Evolutionary conservation across 1,140 invertebrate species (phyloP), one percentile per base, ranked within the genome.

Genomic region (Panagrolaimus sp.): DNA sequence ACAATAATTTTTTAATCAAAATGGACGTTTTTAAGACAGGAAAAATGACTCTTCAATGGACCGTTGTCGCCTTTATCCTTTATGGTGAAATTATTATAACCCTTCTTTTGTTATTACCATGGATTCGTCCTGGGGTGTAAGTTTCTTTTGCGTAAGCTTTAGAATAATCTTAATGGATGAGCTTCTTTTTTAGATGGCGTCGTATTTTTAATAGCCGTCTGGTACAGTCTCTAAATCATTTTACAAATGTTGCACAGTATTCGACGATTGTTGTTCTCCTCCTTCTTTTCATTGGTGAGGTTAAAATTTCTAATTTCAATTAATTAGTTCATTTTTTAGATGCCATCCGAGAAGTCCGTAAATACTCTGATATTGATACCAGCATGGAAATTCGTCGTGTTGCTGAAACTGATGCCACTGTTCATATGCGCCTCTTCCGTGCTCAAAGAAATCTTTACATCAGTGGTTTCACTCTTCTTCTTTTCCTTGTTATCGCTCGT

Each of bases 391-490:
- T 0, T 86, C 88, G 44, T 74, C 86, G 72, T 88, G 90, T 83
- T 83, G 87, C 68, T 89, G 91, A 94, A 81, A 88, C 90, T n/a
- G 92, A 95, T 85, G 90, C 95, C 89, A 91, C 95, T 82, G 83
- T 83, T 83, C 91, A 87, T 73, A 96, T 98, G 94, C 89, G 92
- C 68, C 84, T 98, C 43, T 98, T 98, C 85, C 87, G 96, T 68
- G 93, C 95, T 5, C 96, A 98, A 84, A 88, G 96, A n/a, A 98
- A 98, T 83, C 95, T 98, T 80, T 98, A 98, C 84, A 98, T 99
- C 75, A 93, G 93, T 63, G 95, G 96, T 12, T 97, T 97, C 84
- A 87, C 94, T 5, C 85, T 98, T 0, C 95, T 97, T 79, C 84
- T 98, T 14, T 88, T 82, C 43, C 77, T 87, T 17, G 75, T 82